Percentiles rank a stretch among this genome's conserved stretches.
Evolutionary conservation across 2,113 vertebrate genomes (phyloP).

Genomic region (Strigops habroptila): DNA sequence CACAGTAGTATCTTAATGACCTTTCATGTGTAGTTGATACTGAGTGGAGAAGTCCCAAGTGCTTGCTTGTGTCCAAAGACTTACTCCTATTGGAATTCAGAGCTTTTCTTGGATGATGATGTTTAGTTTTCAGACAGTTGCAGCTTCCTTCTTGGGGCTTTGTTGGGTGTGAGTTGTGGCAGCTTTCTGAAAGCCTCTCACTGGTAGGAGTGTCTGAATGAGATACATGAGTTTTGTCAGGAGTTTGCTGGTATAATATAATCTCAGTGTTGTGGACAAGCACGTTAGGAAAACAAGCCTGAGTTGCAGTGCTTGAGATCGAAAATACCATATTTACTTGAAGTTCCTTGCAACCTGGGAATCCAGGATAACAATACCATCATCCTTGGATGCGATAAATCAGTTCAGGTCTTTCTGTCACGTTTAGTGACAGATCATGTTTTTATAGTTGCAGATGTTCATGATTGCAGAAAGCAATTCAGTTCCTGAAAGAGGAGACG

Average conservation of each 20-base stretch:
- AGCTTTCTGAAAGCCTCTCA: not conserved
- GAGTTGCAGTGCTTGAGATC: not conserved
- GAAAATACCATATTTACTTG: not conserved
- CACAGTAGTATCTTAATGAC: not conserved
- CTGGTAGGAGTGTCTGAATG: not conserved
- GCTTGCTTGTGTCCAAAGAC: not conserved
- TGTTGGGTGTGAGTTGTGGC: not conserved
- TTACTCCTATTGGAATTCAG: not conserved
- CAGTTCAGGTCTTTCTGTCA: not conserved
- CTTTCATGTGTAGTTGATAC: not conserved
- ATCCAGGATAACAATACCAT: not conserved
- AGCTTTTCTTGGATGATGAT: not conserved
- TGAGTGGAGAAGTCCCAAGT: not conserved
- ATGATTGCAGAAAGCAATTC: not conserved
- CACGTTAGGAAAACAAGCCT: not conserved
- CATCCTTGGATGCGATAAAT: not conserved
- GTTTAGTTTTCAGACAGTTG: not conserved
- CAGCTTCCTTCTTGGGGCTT: not conserved
- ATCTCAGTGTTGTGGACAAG: not conserved
- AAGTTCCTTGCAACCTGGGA: not conserved
- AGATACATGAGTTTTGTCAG: not conserved
- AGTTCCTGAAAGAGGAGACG: not conserved
- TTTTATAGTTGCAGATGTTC: not conserved
- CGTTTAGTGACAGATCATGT: not conserved
- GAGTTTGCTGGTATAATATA: not conserved